These are phyloP conservation scores for Rattus rattus DNA, from an alignment of 2,113 vertebrate species.

Conservation along the genomic window DNA sequence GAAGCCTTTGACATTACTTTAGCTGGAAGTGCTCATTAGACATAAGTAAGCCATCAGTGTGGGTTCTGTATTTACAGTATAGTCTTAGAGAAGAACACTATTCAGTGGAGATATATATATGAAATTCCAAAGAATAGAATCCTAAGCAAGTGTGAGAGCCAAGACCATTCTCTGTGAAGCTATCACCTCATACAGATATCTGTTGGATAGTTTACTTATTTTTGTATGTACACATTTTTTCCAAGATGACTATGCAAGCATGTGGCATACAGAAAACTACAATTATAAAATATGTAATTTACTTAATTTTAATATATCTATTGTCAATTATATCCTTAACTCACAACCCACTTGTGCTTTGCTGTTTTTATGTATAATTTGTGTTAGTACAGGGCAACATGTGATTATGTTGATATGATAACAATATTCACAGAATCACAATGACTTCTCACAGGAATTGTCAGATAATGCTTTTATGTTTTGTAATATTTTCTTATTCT, in stretches of 20 bases:
- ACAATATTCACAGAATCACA: neutral
- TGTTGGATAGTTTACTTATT: neutral
- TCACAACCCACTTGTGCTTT: neutral
- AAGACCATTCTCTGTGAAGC: accelerated
- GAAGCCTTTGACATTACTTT: neutral
- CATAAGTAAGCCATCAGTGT: neutral
- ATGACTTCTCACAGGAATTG: neutral
- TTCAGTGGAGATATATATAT: neutral
- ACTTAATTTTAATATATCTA: neutral
- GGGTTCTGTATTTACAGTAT: neutral
- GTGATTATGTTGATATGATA: conserved; percentile 22
- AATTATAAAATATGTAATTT: conserved; percentile 9
- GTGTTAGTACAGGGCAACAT: neutral
- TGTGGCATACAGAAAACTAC: neutral
- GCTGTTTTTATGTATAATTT: neutral
- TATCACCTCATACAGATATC: neutral
- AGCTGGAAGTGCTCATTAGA: neutral
- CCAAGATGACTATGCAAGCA: neutral
- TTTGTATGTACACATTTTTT: neutral
- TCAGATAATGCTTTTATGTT: neutral
- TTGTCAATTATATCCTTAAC: neutral
- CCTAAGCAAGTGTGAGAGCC: neutral
- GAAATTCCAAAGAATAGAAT: neutral
- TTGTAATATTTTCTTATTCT: neutral
- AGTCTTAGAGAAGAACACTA: neutral